Base-by-base conservation (phyloP, 2,113 vertebrate species). In the Lepus americanus region DNA sequence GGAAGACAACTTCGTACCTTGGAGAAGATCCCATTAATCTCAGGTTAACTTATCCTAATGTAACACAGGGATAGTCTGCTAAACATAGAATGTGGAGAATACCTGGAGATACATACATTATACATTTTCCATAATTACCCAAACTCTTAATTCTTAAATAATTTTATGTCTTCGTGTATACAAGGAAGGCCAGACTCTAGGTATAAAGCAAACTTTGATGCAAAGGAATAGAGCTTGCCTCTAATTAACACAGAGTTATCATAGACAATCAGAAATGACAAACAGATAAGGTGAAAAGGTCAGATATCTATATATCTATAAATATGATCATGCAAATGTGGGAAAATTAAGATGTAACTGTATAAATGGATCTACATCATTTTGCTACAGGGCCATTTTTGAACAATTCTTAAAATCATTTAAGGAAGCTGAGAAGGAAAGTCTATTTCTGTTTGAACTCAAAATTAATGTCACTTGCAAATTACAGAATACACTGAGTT, bases 391-490 rank as follows among this genome's bases (percentile, higher is more conserved):
- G 14, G 12, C 10, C 25, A 9, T 90, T 92, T 92, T 82, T 39
- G 14, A 95, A 82, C 0, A 25, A 90, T 53, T 77, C 49, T 79
- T 87, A 23, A 83, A 90, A 73, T 76, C 70, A 89, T 79, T 85
- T 86, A 82, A 90, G 31, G 19, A 82, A 88, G 53, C 90, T 92
- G 7, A 87, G 20, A 61, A 79, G 20, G 36, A 87, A 87, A 96
- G 13, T 82, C 92, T 92, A 89, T 76, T 94, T 97, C 76, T 95
- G 17, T 76, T 89, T 95, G 51, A 94, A 85, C 9, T 9, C 5
- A 49, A 94, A 94, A 64, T 92, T 78, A 73, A 92, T 76, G 69
- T 85, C 51, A 80, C 76, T 94, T 79, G 13, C 29, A 94, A n/a
- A 83, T 69, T 83, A 82, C 2, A 88, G 23, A 63, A 76, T 79